These are phyloP conservation scores for Gymnodraco acuticeps DNA, from an alignment of 2,797 vertebrate genomes.

Conservation along the genomic window DNA sequence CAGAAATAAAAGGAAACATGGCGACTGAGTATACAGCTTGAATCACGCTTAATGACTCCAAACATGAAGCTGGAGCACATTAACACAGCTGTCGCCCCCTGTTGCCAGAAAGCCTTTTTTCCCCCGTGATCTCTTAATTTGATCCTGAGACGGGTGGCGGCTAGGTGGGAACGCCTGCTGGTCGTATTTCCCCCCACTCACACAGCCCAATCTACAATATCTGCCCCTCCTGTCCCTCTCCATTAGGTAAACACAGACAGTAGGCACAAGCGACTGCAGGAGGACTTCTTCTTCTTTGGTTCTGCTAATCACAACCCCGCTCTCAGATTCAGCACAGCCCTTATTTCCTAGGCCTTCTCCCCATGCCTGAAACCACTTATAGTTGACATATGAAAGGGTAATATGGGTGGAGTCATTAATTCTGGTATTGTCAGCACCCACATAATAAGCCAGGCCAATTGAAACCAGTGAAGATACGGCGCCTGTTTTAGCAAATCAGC, in stretches of 20 bases:
- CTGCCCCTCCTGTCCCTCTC: conserved; percentile 47
- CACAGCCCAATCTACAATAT: conserved; percentile 31
- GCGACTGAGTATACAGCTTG: conserved; percentile 6
- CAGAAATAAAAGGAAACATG: not conserved
- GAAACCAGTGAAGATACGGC: conserved; percentile 36
- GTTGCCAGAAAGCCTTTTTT: conserved; percentile 33
- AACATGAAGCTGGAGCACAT: conserved; percentile 40
- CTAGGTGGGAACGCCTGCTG: conserved; percentile 57
- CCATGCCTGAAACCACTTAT: conserved; percentile 63
- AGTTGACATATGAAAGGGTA: conserved; percentile 66
- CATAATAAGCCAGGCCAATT: conserved; percentile 39
- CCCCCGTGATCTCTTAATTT: conserved; percentile 58
- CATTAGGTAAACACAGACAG: conserved; percentile 56
- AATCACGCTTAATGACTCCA: conserved; percentile 13
- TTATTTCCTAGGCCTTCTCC: conserved; percentile 50
- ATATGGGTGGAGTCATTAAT: conserved; percentile 62
- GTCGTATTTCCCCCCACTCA: conserved; percentile 19
- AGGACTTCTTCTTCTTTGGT: conserved; percentile 25
- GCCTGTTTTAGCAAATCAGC: conserved; percentile 15
- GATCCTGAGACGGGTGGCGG: conserved; percentile 49
- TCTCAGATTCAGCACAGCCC: conserved; percentile 39
- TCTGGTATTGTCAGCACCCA: conserved; percentile 64
- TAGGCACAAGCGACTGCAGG: conserved; percentile 42
- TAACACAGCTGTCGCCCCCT: conserved; percentile 42
- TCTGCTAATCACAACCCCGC: conserved; percentile 56